These are phyloP conservation scores for Glyphotaelius pellucidus DNA, from an alignment of 2,888 invertebrate genomes.

Conservation along the genomic window DNA sequence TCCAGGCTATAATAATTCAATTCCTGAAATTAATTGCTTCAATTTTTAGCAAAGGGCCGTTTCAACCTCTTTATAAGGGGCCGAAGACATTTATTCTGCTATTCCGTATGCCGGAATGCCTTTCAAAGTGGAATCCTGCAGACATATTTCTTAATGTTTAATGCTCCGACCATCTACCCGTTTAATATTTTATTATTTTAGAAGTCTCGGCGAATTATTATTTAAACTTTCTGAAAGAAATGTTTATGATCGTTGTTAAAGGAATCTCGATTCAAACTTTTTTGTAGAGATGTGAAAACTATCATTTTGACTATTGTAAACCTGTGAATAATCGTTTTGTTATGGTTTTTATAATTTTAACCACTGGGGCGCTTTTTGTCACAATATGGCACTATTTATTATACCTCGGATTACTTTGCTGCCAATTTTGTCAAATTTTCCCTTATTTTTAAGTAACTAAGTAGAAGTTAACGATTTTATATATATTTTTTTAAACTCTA, in stretches of 20 bases:
- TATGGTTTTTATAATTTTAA: too few relatives aligned
- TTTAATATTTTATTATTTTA: constrained; percentile 2
- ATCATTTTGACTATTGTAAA: too few relatives aligned
- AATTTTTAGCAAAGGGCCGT: constrained; percentile 21
- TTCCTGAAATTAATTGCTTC: constrained; percentile 32
- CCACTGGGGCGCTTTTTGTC: too few relatives aligned
- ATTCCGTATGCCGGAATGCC: background rate
- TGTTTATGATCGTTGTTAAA: background rate
- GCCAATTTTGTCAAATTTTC: too few relatives aligned
- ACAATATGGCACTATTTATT: too few relatives aligned
- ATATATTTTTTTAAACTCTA: too few relatives aligned
- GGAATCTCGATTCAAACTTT: background rate
- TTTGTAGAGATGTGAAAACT: background rate
- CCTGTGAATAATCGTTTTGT: too few relatives aligned
- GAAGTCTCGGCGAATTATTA: background rate
- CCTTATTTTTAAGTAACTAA: too few relatives aligned
- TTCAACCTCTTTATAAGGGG: background rate
- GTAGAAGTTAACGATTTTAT: too few relatives aligned
- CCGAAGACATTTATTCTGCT: background rate
- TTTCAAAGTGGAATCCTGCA: background rate
- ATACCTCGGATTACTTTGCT: too few relatives aligned
- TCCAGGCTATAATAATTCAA: constrained; percentile 14
- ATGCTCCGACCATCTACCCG: background rate
- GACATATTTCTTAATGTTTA: background rate
- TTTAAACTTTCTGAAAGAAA: background rate